Conservation (phyloP, 2,113 vertebrate genomes). For the Diadophis punctatus region DNA sequence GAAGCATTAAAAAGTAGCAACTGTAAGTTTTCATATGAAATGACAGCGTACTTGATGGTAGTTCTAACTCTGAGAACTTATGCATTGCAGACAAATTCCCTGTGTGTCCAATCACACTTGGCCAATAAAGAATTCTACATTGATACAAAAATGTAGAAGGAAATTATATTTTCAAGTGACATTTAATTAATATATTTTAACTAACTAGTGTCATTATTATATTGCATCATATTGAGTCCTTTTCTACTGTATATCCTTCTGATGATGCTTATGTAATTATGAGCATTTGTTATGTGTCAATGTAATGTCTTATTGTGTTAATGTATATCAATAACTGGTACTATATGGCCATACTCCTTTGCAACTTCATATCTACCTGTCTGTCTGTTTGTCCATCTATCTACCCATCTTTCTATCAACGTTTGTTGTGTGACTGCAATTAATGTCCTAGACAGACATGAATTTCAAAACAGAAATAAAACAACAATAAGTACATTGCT, state of each 20-base stretch:
- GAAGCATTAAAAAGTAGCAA: constrained; percentile 68
- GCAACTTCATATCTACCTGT: background rate
- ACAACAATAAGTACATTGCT: background rate
- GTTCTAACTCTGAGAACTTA: background rate
- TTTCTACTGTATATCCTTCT: background rate
- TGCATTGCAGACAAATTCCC: background rate
- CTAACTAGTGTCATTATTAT: background rate
- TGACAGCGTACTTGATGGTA: background rate
- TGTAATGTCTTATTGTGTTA: background rate
- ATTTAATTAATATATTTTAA: background rate
- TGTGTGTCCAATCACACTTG: background rate
- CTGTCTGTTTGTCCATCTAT: background rate
- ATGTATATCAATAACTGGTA: background rate
- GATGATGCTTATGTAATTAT: background rate
- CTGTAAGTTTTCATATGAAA: constrained; percentile 76
- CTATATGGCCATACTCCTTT: background rate
- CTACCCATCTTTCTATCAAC: background rate
- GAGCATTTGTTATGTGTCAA: background rate
- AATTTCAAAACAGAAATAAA: background rate
- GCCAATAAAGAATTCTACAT: background rate
- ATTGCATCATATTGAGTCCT: background rate
- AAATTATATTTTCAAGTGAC: background rate
- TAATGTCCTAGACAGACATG: background rate
- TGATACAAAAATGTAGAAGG: background rate
- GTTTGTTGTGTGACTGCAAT: background rate